These are phyloP conservation scores for Sardinella longiceps DNA, from an alignment of 2,797 vertebrate species.

Conservation along the genomic window DNA sequence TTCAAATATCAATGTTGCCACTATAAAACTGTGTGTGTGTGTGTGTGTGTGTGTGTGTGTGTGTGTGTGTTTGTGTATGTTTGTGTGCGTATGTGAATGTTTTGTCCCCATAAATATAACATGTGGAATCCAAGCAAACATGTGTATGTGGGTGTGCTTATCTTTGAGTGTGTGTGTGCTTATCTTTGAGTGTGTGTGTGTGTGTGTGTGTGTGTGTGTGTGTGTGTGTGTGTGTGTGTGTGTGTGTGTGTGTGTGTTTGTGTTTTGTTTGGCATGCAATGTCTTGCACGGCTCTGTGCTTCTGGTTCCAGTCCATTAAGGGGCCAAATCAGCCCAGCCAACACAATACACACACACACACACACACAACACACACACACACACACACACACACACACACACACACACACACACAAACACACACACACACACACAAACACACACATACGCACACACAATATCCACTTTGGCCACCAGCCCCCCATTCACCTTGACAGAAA, in stretches of 20 bases:
- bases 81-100: slow-evolving; percentile 2
- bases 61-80: neutral
- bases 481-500: neutral
- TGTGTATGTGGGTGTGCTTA: neutral
- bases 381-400: too few relatives aligned
- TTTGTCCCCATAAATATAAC: too few relatives aligned
- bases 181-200: neutral
- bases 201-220: slow-evolving; percentile 22
- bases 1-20: neutral
- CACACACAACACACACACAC: too few relatives aligned
- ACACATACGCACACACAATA: too few relatives aligned
- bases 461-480: neutral
- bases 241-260: slow-evolving; percentile 20
- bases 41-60: neutral
- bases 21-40: neutral
- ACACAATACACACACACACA: too few relatives aligned
- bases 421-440: too few relatives aligned
- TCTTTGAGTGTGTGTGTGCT: neutral
- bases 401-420: too few relatives aligned
- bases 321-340: neutral
- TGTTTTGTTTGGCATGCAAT: neutral
- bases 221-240: neutral
- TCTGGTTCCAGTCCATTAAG: neutral
- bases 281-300: neutral
- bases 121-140: too few relatives aligned